Conservation (phyloP, 2,888 invertebrate genomes). For the Parascotia fuliginaria region DNA sequence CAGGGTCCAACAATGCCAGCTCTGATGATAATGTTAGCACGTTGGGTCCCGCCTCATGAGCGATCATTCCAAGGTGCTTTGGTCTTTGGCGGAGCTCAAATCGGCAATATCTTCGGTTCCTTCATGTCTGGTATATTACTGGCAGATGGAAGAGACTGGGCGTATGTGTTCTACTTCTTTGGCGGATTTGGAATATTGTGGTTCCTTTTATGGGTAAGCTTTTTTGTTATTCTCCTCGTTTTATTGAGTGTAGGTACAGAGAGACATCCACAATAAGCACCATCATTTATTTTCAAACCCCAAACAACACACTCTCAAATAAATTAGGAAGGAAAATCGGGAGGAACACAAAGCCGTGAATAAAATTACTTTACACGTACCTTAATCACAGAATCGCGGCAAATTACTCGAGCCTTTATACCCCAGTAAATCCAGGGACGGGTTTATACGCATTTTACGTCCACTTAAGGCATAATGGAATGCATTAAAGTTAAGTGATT, state of each 20-base stretch:
- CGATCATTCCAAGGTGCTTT: conserved; percentile 85
- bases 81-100: conserved; percentile 86
- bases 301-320: not conserved
- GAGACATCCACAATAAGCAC: no score
- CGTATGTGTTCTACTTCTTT: conserved; percentile 86
- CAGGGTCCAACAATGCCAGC: conserved; percentile 91
- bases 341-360: not conserved
- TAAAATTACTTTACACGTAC: conserved; percentile 1
- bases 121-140: conserved; percentile 83
- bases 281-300: no score
- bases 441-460: not conserved
- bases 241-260: no score
- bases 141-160: conserved; percentile 81
- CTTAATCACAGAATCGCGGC: conserved; percentile 1
- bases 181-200: conserved; percentile 84
- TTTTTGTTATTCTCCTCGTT: no score
- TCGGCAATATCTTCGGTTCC: conserved; percentile 84
- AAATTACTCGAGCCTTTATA: not conserved
- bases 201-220: conserved; percentile 80
- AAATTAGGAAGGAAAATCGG: not conserved
- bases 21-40: conserved; percentile 86
- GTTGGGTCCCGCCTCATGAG: conserved; percentile 87
- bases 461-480: conserved; percentile 15
- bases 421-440: not conserved
- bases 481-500: conserved; percentile 24